Conservation (phyloP, 2,113 vertebrate species). For the Australoheros scitulus region DNA sequence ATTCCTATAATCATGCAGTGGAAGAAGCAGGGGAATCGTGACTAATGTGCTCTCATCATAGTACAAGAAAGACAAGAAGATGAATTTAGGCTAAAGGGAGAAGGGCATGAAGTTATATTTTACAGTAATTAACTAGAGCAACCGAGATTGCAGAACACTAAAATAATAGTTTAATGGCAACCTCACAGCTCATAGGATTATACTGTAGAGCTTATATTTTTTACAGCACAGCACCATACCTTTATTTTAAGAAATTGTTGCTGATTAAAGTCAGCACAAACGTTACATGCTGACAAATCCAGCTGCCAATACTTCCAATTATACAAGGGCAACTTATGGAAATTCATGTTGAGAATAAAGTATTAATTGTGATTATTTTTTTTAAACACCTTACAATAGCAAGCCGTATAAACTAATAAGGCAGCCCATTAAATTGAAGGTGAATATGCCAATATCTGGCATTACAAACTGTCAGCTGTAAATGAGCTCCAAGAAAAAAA, state of each 20-base stretch:
- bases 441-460: slow-evolving; percentile 19
- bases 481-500: slow-evolving; percentile 1
- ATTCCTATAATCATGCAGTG: background rate
- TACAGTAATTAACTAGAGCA: background rate
- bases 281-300: background rate
- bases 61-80: background rate
- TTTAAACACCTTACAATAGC: background rate
- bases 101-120: background rate
- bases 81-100: background rate
- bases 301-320: background rate
- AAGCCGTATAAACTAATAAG: background rate
- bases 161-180: background rate
- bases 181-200: background rate
- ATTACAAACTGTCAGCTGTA: slow-evolving; percentile 35
- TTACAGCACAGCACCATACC: background rate
- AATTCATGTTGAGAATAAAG: background rate
- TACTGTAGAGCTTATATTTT: background rate
- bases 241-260: background rate
- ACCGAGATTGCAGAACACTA: background rate
- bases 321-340: background rate
- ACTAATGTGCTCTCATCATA: background rate
- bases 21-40: no score
- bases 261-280: background rate
- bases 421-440: slow-evolving; percentile 23
- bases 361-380: background rate